phyloP scores from a whole-genome alignment of 2,888 invertebrate genomes.

The Hofmannophila pseudospretella region DNA sequence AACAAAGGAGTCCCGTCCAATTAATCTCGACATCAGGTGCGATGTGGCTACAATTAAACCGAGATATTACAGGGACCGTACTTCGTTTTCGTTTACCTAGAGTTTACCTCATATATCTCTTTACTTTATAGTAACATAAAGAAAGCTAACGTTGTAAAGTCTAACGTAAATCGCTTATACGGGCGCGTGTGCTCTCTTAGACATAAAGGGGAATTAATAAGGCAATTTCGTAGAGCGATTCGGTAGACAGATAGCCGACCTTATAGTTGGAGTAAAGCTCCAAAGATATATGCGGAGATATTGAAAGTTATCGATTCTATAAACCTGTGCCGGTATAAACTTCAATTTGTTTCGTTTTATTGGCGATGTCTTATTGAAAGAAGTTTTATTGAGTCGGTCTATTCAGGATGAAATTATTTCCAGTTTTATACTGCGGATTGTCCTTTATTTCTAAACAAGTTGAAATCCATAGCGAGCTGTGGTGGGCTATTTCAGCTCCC shows the following conservation, averaged over 20 bases:
- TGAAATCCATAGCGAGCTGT: too few relatives aligned
- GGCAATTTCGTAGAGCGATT: constrained; percentile 63
- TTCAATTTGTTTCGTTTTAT: constrained; percentile 36
- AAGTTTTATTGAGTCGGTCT: not conserved
- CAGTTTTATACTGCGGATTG: too few relatives aligned
- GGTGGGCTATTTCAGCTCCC: too few relatives aligned
- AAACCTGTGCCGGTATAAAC: constrained; percentile 43
- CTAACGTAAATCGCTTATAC: constrained; percentile 60
- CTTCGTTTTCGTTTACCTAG: constrained; percentile 23
- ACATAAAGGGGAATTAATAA: constrained; percentile 75
- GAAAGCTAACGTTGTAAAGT: constrained; percentile 65
- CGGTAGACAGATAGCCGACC: constrained; percentile 50
- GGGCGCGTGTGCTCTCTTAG: constrained; percentile 49
- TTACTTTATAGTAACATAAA: constrained; percentile 71
- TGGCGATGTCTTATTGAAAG: constrained; percentile 11
- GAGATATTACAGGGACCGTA: constrained; percentile 40
- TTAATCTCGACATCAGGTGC: constrained; percentile 55
- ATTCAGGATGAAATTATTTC: not conserved
- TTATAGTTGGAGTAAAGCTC: constrained; percentile 39
- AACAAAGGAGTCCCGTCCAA: constrained; percentile 27
- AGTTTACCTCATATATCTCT: constrained; percentile 34
- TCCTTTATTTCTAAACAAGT: too few relatives aligned
- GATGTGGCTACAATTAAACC: constrained; percentile 58
- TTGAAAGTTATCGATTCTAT: constrained; percentile 67
- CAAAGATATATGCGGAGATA: constrained; percentile 51